These are phyloP conservation scores for Hedychridium roseum DNA, from an alignment of 2,888 invertebrate species.

Conservation along the genomic window DNA sequence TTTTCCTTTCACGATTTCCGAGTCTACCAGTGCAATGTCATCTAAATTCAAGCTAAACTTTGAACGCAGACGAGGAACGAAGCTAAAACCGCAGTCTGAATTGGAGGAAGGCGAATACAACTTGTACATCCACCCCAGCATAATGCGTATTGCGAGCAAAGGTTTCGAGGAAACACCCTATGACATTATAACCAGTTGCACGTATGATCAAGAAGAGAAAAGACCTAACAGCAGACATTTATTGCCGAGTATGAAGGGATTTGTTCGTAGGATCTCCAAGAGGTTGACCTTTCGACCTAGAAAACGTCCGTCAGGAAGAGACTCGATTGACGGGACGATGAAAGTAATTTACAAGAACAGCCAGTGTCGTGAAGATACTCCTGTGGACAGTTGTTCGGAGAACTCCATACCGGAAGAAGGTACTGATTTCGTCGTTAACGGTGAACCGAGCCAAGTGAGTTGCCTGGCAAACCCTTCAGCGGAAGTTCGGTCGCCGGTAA, in stretches of 20 bases:
- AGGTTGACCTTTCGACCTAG: too few species aligned
- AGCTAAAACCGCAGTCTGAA: too few species aligned
- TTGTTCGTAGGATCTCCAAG: slow-evolving; percentile 36
- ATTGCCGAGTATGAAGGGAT: slow-evolving; percentile 27
- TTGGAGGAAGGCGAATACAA: too few species aligned
- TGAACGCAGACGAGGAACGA: slow-evolving; percentile 3
- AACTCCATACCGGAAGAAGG: slow-evolving; percentile 16
- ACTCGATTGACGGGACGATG: slow-evolving; percentile 5
- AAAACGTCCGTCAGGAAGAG: slow-evolving; percentile 13
- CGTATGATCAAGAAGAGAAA: slow-evolving; percentile 5
- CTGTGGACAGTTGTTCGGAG: slow-evolving; percentile 24
- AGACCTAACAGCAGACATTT: background rate
- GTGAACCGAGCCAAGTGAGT: too few species aligned
- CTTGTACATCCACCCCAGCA: slow-evolving; percentile 37
- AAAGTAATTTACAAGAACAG: slow-evolving; percentile 41
- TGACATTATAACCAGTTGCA: slow-evolving; percentile 28
- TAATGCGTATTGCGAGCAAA: slow-evolving; percentile 29
- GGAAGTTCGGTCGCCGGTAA: background rate
- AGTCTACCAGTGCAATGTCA: slow-evolving; percentile 28
- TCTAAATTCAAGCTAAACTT: slow-evolving; percentile 15
- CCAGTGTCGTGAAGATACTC: slow-evolving; percentile 30
- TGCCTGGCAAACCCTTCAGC: background rate
- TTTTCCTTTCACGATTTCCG: slow-evolving; percentile 48
- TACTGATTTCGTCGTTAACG: too few species aligned
- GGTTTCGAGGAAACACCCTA: slow-evolving; percentile 25